Evolutionary conservation across 2,113 vertebrate genomes (phyloP), one percentile per base, ranked within the genome.

Genomic region (Pionites leucogaster): DNA sequence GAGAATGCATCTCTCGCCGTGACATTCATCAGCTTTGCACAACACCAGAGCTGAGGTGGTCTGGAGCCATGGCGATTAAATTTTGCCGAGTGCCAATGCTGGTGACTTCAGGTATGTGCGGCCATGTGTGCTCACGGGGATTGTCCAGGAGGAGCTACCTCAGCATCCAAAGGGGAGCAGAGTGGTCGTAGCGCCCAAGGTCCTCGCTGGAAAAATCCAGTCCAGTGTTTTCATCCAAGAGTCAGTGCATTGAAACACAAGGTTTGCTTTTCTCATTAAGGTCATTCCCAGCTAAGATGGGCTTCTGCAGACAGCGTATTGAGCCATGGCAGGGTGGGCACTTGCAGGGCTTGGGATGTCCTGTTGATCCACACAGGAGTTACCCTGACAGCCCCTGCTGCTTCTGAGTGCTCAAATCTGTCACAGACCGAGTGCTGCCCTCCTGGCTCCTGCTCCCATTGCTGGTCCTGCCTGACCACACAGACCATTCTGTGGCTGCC

Each of bases 381-480:
- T 62, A 47, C 33, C 23, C 2, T 2, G 37, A 63, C 62, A 53
- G 23, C 31, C 13, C n/a, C 0, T 1, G 25, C 37, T 59, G 9
- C 42, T 59, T 31, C 55, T 9, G 17, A 53, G 19, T 11, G 5
- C 71, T 82, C 3, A 2, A 39, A 67, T 7, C 12, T 1, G 3
- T 5, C 37, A 67, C 49, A 65, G 25, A 85, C 18, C 28, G 31
- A 25, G 2, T 0, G 0, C 4, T 35, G 24, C 29, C 11, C 33
- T 70, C 17, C 14, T 0, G 0, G 17, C 23, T 69, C 29, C 42
- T 1, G 1, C 18, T 13, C 71, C 6, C 1, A 1, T 13, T 47
- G 15, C 25, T 49, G 42, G 9, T 60, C 9, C 62, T 35, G 33
- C 29, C 23, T 91, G 49, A 18, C 20, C 2, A 3, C 28, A 29